A percentile compares a stretch with the other conserved stretches of the same genome.
Conservation (phyloP, 2,797 vertebrate species). For the Lemur catta region DNA sequence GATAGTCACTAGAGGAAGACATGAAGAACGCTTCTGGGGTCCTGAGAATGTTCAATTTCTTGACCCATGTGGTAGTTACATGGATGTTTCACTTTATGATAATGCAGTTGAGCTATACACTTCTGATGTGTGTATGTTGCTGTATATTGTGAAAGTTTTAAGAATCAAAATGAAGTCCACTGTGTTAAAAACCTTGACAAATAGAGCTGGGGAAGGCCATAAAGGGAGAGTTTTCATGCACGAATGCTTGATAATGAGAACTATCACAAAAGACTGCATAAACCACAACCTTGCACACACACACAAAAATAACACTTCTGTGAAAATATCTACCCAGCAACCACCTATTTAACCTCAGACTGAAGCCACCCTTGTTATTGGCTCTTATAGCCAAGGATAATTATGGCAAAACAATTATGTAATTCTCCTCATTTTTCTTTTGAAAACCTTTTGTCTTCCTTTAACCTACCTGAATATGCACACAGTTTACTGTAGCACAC, state of each 20-base stretch:
- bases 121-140: background rate
- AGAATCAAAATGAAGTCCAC: background rate
- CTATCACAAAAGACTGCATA: background rate
- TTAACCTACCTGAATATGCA: background rate
- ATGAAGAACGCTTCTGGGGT: background rate
- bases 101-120: background rate
- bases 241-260: background rate
- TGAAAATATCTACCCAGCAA: background rate
- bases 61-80: background rate
- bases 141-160: background rate
- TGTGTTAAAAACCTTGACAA: background rate
- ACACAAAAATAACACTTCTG: background rate
- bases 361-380: background rate
- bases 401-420: background rate
- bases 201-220: background rate
- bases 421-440: background rate
- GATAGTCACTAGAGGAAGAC: background rate
- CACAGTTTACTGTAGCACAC: background rate
- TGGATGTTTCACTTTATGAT: background rate
- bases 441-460: background rate
- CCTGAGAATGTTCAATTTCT: background rate
- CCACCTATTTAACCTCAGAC: background rate
- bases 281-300: background rate
- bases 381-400: background rate
- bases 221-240: background rate